A percentile compares a stretch with the other conserved stretches of the same genome.
phyloP scores from a whole-genome alignment of 2,113 vertebrate genomes.

The Microtus montanus region DNA sequence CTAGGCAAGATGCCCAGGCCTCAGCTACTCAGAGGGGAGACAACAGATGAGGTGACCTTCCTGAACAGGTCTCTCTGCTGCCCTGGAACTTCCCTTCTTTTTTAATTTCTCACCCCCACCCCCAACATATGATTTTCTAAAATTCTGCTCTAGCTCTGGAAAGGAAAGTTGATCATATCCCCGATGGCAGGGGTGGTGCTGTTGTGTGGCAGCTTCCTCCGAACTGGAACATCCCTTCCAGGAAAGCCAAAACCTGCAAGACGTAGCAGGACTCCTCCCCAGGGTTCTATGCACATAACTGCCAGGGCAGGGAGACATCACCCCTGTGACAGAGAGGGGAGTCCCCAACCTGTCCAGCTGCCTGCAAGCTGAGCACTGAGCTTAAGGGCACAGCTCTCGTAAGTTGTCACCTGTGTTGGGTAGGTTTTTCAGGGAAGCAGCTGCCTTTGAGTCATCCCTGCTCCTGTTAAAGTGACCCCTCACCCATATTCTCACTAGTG shows the following conservation, averaged over 20 bases:
- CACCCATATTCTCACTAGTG: background rate
- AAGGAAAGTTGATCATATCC: background rate
- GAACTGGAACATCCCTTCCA: background rate
- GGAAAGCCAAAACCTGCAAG: background rate
- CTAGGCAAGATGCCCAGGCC: background rate
- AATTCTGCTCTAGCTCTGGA: background rate
- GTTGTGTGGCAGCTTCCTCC: background rate
- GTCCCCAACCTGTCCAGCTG: background rate
- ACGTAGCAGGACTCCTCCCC: background rate
- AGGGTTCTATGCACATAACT: background rate
- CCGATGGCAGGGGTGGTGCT: background rate
- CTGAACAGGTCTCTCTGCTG: background rate
- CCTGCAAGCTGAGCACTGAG: background rate
- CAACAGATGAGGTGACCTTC: rapidly evolving
- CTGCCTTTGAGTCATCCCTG: background rate
- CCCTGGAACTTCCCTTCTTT: background rate
- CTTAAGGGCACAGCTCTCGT: background rate
- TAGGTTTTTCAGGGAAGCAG: background rate
- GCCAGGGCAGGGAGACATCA: background rate
- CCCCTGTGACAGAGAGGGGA: background rate
- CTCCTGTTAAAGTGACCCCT: background rate
- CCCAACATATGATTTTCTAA: background rate
- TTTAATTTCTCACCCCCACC: background rate
- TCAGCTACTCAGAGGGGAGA: background rate
- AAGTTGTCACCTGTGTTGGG: background rate